Conservation (phyloP, 92 coral and sea anemone genomes). For the Epizoanthus fatuus region DNA sequence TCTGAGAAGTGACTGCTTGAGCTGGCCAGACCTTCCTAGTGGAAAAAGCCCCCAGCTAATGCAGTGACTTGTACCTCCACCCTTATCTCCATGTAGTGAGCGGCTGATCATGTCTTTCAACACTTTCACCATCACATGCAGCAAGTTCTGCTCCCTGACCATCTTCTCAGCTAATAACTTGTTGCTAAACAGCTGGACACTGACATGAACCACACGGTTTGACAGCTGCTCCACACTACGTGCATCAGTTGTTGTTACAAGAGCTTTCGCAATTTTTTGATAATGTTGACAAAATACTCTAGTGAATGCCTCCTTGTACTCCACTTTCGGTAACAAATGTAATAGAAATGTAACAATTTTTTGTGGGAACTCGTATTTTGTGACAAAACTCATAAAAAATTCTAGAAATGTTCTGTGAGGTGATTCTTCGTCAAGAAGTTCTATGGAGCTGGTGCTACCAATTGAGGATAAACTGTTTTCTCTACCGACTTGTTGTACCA, state of each 20-base stretch:
- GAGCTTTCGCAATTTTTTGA: constrained; percentile 93
- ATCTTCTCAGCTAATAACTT: constrained; percentile 91
- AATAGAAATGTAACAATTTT: constrained; percentile 97
- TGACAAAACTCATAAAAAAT: constrained; percentile 94
- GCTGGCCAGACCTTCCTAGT: no score
- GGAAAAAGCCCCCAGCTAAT: background rate
- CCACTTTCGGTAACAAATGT: constrained; percentile 89
- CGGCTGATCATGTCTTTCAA: constrained; percentile 96
- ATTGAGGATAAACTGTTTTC: constrained; percentile 64
- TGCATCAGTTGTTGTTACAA: constrained; percentile 75
- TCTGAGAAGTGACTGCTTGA: no score
- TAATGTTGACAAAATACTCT: constrained; percentile 94
- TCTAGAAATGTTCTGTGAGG: constrained; percentile 77
- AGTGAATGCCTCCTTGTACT: constrained; percentile 95
- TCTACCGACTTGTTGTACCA: constrained; percentile 30
- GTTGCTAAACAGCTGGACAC: constrained; percentile 98
- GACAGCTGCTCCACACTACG: constrained; percentile 93
- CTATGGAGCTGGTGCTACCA: constrained; percentile 61
- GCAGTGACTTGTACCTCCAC: constrained; percentile 78
- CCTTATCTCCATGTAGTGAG: constrained; percentile 76
- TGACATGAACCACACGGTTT: constrained; percentile 96
- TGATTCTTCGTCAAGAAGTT: constrained; percentile 65
- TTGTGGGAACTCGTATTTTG: constrained; percentile 96
- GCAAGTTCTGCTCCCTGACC: constrained; percentile 93
- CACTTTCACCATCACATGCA: constrained; percentile 97